Percentiles rank a stretch among this genome's conserved stretches.
These are phyloP conservation scores for Eumerus sabulonum DNA, from an alignment of 2,888 invertebrate species.

Conservation along the genomic window DNA sequence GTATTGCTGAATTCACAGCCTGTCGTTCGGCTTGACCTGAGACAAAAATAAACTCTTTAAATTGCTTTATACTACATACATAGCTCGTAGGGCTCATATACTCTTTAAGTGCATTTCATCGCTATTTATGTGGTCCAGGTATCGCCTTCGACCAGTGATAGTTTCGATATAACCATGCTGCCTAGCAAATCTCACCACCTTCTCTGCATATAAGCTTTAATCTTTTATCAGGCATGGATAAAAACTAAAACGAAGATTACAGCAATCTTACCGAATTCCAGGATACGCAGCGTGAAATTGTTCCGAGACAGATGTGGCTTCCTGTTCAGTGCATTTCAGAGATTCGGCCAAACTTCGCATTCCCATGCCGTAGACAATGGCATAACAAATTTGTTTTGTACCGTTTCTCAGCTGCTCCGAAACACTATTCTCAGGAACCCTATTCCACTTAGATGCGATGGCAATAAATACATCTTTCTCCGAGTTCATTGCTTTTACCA, in stretches of 20 bases:
- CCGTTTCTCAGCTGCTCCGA: constrained; percentile 89
- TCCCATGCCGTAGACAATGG: constrained; percentile 98
- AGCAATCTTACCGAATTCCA: constrained; percentile 83
- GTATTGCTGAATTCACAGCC: constrained; percentile 96
- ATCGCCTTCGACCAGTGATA: constrained; percentile 87
- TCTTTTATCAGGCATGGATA: neutral
- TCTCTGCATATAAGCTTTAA: constrained; percentile 73
- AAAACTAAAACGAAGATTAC: no score
- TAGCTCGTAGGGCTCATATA: constrained; percentile 76
- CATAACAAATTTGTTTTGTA: constrained; percentile 96
- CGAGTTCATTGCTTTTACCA: constrained; percentile 84
- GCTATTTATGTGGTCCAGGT: constrained; percentile 87
- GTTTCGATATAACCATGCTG: constrained; percentile 90
- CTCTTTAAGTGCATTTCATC: constrained; percentile 81
- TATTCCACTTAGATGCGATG: constrained; percentile 92
- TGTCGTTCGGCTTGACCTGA: constrained; percentile 94
- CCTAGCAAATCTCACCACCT: constrained; percentile 83
- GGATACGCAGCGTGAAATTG: constrained; percentile 90
- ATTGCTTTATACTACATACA: neutral
- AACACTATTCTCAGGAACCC: constrained; percentile 84
- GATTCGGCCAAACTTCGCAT: constrained; percentile 88
- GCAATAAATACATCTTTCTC: constrained; percentile 89
- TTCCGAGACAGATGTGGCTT: constrained; percentile 89
- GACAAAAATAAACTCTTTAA: neutral
- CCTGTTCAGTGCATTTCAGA: constrained; percentile 87